These are phyloP conservation scores for Leptinotarsa lineolata DNA, from an alignment of 1,140 invertebrate genomes.

Conservation along the genomic window DNA sequence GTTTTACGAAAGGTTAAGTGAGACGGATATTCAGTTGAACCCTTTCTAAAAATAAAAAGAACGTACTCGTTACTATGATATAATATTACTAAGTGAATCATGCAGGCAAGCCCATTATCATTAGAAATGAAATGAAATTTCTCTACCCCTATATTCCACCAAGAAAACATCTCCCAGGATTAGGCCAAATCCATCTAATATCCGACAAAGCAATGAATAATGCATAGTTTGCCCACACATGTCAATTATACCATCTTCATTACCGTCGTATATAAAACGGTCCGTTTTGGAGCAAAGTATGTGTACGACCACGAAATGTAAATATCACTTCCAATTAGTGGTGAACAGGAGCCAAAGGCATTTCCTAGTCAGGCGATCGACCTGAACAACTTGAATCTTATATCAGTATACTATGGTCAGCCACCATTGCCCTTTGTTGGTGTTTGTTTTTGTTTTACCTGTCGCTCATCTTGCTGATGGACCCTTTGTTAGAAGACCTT, in stretches of 20 bases:
- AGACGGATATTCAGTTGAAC: no score
- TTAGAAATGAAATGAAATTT: background rate
- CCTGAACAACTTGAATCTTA: background rate
- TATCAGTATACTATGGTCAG: background rate
- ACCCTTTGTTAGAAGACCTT: background rate
- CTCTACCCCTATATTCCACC: background rate
- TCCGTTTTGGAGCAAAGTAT: background rate
- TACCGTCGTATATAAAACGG: background rate
- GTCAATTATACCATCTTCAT: constrained; percentile 27
- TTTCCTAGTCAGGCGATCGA: background rate
- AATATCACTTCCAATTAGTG: constrained; percentile 30
- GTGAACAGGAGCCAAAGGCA: background rate
- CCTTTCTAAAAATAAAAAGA: background rate
- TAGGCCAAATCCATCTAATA: background rate
- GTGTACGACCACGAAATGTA: constrained; percentile 26
- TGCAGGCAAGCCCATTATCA: background rate
- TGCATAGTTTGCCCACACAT: constrained; percentile 20
- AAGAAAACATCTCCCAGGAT: background rate
- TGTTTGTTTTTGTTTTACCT: background rate
- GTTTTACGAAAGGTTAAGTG: no score
- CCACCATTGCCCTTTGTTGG: background rate
- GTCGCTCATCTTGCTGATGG: background rate
- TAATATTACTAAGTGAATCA: background rate
- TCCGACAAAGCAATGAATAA: constrained; percentile 9
- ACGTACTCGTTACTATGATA: background rate